phyloP scores from a whole-genome alignment of 1,140 invertebrate genomes.

The Octopus bimaculoides region DNA sequence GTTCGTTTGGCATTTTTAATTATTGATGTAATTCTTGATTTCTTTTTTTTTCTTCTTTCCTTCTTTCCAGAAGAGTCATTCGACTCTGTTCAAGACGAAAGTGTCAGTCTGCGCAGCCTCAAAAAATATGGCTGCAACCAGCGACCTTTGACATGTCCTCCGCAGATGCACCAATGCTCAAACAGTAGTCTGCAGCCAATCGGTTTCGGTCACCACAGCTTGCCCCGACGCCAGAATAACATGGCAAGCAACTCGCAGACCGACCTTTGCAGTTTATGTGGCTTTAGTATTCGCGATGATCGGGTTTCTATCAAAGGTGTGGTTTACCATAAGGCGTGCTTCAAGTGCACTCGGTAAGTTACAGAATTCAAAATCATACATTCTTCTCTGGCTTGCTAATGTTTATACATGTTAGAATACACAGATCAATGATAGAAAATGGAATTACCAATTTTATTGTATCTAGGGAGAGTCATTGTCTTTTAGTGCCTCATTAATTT shows the following conservation, averaged over 20 bases:
- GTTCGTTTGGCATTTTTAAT: background rate
- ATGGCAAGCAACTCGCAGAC: background rate
- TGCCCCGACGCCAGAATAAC: background rate
- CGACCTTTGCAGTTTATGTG: background rate
- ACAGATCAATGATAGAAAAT: too few species aligned
- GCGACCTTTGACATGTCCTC: slow-evolving; percentile 1
- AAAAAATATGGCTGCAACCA: slow-evolving; percentile 7
- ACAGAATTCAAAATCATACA: too few species aligned
- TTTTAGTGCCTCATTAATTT: too few species aligned
- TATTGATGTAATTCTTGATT: background rate
- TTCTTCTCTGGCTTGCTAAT: too few species aligned
- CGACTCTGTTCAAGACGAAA: background rate
- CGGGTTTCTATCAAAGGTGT: slow-evolving; percentile 4
- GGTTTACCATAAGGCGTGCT: slow-evolving; percentile 6
- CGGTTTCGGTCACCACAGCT: background rate
- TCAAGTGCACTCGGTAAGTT: slow-evolving; percentile 3
- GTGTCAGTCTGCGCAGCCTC: background rate
- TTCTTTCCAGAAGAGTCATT: background rate
- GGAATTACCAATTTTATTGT: too few species aligned
- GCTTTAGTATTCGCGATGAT: slow-evolving; percentile 1
- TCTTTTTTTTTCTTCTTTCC: background rate
- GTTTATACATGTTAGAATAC: too few species aligned
- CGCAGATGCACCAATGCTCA: background rate
- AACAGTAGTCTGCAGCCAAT: background rate
- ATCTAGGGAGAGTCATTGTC: too few species aligned